Percentiles rank a stretch among this genome's conserved stretches.
Evolutionary conservation across 2,113 vertebrate genomes (phyloP).

Genomic region (Perognathus longimembris): DNA sequence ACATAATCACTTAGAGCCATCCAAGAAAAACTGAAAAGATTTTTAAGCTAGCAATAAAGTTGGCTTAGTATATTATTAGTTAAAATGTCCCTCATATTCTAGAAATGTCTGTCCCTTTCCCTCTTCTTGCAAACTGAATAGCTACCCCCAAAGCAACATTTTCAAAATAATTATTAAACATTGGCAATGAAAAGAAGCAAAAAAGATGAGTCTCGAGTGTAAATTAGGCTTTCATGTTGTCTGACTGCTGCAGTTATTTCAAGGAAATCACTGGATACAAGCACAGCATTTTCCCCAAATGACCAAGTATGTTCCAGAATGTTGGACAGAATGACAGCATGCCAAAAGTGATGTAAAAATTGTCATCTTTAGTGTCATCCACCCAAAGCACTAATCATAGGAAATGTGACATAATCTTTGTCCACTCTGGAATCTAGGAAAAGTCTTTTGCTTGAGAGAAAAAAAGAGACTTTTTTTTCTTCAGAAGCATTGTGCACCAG

Average conservation of each 20-base stretch:
- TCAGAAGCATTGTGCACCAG: conserved; percentile 65
- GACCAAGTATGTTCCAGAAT: background rate
- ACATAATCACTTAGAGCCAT: background rate
- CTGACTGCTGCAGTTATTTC: background rate
- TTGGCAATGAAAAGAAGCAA: background rate
- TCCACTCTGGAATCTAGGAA: conserved; percentile 22
- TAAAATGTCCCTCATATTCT: background rate
- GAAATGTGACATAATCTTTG: conserved; percentile 35
- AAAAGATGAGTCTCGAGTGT: background rate
- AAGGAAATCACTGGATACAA: conserved; percentile 21
- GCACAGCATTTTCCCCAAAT: background rate
- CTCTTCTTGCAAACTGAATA: background rate
- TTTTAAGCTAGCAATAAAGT: conserved; percentile 22
- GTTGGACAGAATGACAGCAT: background rate
- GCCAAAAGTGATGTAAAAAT: background rate
- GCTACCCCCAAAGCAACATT: background rate
- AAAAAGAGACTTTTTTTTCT: conserved; percentile 65
- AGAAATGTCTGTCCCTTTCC: background rate
- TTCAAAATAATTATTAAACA: background rate
- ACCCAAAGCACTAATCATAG: conserved; percentile 13
- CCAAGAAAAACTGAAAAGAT: background rate
- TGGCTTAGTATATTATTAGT: background rate
- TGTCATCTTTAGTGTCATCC: background rate
- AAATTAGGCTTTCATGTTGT: conserved; percentile 37
- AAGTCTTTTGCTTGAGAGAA: conserved; percentile 64